Conservation (phyloP, 1,140 invertebrate genomes). For the Parasteatoda tepidariorum region DNA sequence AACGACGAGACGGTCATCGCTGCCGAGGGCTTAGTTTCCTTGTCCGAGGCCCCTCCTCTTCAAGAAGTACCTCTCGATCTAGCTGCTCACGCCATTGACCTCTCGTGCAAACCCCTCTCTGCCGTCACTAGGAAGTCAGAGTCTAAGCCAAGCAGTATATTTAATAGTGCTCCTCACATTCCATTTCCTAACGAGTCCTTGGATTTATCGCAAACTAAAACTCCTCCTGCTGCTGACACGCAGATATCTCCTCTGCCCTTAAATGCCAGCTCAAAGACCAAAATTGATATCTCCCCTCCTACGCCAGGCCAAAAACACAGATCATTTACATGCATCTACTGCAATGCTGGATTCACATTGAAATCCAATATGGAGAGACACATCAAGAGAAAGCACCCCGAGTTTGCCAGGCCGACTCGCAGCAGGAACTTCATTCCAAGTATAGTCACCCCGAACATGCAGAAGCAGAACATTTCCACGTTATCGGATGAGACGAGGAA, state of each 20-base stretch:
- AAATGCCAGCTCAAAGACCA: slow-evolving; percentile 7
- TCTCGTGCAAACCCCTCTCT: slow-evolving; percentile 71
- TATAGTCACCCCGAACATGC: slow-evolving; percentile 24
- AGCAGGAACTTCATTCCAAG: slow-evolving; percentile 54
- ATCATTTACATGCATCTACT: slow-evolving; percentile 89
- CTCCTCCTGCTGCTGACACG: neutral
- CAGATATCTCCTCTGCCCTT: slow-evolving; percentile 23
- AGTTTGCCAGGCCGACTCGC: slow-evolving; percentile 66
- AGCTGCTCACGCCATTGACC: slow-evolving; percentile 85
- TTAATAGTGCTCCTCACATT: neutral
- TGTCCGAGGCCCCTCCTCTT: slow-evolving; percentile 64
- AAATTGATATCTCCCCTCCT: slow-evolving; percentile 65
- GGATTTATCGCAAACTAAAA: slow-evolving; percentile 14
- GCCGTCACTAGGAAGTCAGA: slow-evolving; percentile 2
- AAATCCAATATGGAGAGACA: slow-evolving; percentile 94
- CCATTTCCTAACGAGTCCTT: neutral
- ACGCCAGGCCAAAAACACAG: slow-evolving; percentile 77
- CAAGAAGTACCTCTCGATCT: slow-evolving; percentile 79
- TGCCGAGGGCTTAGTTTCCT: slow-evolving; percentile 49
- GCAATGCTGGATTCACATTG: slow-evolving; percentile 87
- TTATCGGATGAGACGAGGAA: slow-evolving; percentile 62
- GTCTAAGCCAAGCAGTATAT: slow-evolving; percentile 35
- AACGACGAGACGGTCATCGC: slow-evolving; percentile 42
- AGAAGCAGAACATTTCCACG: slow-evolving; percentile 41
- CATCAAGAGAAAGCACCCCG: slow-evolving; percentile 92